A percentile compares a stretch with the other conserved stretches of the same genome.
Conservation (phyloP, 2,888 invertebrate species). For the Coenonympha arcania region DNA sequence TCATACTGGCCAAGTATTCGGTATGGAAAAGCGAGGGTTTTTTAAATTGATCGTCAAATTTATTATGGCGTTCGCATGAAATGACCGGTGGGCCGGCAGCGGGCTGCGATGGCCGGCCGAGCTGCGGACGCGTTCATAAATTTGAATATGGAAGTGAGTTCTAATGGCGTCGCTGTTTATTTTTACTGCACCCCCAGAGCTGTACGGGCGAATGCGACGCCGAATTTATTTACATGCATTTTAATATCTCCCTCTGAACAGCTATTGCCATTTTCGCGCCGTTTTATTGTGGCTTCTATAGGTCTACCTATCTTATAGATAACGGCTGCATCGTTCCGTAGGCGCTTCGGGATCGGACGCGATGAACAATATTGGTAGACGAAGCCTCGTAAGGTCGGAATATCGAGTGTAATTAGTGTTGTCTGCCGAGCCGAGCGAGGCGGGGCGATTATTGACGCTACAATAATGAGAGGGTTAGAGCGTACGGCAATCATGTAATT, state of each 20-base stretch:
- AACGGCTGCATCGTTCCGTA: slow-evolving; percentile 54
- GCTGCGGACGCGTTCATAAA: slow-evolving; percentile 68
- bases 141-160: slow-evolving; percentile 77
- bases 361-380: slow-evolving; percentile 57
- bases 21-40: slow-evolving; percentile 44
- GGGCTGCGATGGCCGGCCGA: slow-evolving; percentile 33
- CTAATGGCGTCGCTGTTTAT: slow-evolving; percentile 76
- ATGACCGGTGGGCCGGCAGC: slow-evolving; percentile 48
- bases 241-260: slow-evolving; percentile 75
- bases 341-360: slow-evolving; percentile 53
- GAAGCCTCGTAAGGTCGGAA: slow-evolving; percentile 55
- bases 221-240: slow-evolving; percentile 76
- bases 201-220: slow-evolving; percentile 75
- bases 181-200: slow-evolving; percentile 74
- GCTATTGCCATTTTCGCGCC: slow-evolving; percentile 73
- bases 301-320: slow-evolving; percentile 38
- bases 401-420: slow-evolving; percentile 50
- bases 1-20: slow-evolving; percentile 21
- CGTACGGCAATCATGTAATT: slow-evolving; percentile 48
- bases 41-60: slow-evolving; percentile 59
- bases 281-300: slow-evolving; percentile 66
- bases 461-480: slow-evolving; percentile 44
- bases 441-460: slow-evolving; percentile 44
- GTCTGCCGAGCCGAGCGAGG: slow-evolving; percentile 29
- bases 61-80: slow-evolving; percentile 52